Percentiles rank a stretch among this genome's conserved stretches.
Conservation (phyloP, 1,140 invertebrate genomes). For the Cardiocondyla obscurior region DNA sequence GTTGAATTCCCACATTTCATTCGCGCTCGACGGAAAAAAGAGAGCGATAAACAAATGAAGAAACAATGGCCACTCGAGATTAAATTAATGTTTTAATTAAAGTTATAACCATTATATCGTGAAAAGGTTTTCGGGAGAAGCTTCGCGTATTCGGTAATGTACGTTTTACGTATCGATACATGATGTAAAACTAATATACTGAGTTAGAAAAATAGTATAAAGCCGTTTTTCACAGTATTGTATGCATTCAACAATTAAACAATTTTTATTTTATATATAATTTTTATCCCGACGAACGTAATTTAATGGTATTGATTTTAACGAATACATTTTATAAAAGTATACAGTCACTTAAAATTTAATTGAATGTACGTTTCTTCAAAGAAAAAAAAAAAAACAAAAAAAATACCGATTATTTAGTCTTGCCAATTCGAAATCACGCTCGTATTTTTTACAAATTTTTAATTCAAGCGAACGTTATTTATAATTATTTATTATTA, state of each 20-base stretch:
- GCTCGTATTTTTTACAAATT: too few relatives aligned
- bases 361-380: too few relatives aligned
- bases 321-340: background rate
- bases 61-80: background rate
- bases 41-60: constrained; percentile 29
- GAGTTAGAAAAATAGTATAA: background rate
- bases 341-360: background rate
- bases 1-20: constrained; percentile 13
- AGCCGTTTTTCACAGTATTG: background rate
- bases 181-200: constrained; percentile 25
- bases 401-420: too few relatives aligned
- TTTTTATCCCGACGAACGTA: background rate
- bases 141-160: background rate
- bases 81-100: constrained; percentile 42
- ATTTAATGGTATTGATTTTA: background rate
- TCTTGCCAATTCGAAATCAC: too few relatives aligned
- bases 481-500: too few relatives aligned
- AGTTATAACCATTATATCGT: constrained; percentile 3
- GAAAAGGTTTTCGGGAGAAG: background rate
- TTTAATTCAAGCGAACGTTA: too few relatives aligned
- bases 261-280: background rate
- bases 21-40: background rate
- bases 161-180: background rate
- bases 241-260: constrained; percentile 18
- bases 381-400: too few relatives aligned